phyloP scores from a whole-genome alignment of 2,113 vertebrate genomes.

The Microtus ochrogaster region DNA sequence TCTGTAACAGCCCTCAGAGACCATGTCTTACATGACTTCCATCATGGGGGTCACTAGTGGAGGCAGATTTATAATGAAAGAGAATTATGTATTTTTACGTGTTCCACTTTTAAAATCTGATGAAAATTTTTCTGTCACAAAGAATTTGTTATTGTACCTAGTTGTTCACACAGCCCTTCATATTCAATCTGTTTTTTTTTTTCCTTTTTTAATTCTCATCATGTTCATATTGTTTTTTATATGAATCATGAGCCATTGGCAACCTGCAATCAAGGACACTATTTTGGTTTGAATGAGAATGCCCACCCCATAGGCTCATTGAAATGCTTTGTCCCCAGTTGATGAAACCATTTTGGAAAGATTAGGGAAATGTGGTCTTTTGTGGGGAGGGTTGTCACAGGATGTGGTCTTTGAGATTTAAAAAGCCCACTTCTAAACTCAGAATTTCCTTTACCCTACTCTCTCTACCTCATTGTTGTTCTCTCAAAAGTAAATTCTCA shows the following conservation, averaged over 20 bases:
- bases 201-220: not conserved
- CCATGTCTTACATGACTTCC: not conserved
- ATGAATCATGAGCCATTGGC: not conserved
- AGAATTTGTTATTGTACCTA: not conserved
- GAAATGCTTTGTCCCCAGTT: not conserved
- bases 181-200: not conserved
- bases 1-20: not conserved
- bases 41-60: not conserved
- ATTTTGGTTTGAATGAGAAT: not conserved
- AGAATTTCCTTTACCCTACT: not conserved
- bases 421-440: not conserved
- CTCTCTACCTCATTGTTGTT: not conserved
- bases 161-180: not conserved
- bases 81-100: conserved; percentile 10
- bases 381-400: not conserved
- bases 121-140: conserved; percentile 18
- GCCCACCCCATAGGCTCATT: not conserved
- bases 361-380: too few species aligned
- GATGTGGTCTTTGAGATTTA: not conserved
- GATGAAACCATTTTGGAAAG: not conserved
- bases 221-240: not conserved
- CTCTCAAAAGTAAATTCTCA: not conserved
- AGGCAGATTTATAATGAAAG: conserved; percentile 53
- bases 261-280: not conserved
- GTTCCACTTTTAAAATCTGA: conserved; percentile 36